Evolutionary conservation across 1,140 invertebrate genomes (phyloP).

Genomic region (Papilio aristodemus): DNA sequence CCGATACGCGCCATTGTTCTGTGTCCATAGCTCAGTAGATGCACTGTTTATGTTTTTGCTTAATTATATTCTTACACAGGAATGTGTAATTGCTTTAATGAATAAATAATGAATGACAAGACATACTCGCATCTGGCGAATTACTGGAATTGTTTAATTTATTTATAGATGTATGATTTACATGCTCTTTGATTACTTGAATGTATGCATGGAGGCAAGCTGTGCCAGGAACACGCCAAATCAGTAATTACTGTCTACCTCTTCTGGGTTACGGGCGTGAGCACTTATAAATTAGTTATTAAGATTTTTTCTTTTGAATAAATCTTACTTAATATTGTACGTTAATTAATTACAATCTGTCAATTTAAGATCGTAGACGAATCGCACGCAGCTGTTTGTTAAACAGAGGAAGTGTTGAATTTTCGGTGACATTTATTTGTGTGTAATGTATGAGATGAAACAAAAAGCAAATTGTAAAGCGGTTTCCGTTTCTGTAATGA

Average conservation of each 20-base stretch:
- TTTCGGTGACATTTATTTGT: conserved; percentile 48
- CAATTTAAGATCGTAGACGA: not conserved
- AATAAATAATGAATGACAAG: not conserved
- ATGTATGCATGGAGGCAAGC: too few relatives aligned
- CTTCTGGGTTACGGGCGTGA: too few relatives aligned
- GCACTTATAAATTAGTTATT: not conserved
- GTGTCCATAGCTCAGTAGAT: not conserved
- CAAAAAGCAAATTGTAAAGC: conserved; percentile 52
- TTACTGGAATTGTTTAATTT: conserved; percentile 14
- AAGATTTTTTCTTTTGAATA: too few relatives aligned
- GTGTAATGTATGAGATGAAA: conserved; percentile 48
- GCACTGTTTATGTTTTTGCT: conserved; percentile 7
- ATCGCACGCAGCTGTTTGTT: conserved; percentile 10
- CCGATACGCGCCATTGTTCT: conserved; percentile 11
- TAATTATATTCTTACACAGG: conserved; percentile 11
- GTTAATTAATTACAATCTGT: not conserved
- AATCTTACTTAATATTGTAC: too few relatives aligned
- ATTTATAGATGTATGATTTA: not conserved
- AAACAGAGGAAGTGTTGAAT: conserved; percentile 20
- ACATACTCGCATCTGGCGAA: conserved; percentile 4
- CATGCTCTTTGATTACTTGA: not conserved
- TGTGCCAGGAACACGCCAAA: too few relatives aligned
- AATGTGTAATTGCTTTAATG: conserved; percentile 18
- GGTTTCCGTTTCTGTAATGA: conserved; percentile 74
- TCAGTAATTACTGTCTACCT: too few relatives aligned